A percentile compares a stretch with the other conserved stretches of the same genome.
These are phyloP conservation scores for Stegostoma tigrinum DNA, from an alignment of 2,113 vertebrate genomes.

Conservation along the genomic window DNA sequence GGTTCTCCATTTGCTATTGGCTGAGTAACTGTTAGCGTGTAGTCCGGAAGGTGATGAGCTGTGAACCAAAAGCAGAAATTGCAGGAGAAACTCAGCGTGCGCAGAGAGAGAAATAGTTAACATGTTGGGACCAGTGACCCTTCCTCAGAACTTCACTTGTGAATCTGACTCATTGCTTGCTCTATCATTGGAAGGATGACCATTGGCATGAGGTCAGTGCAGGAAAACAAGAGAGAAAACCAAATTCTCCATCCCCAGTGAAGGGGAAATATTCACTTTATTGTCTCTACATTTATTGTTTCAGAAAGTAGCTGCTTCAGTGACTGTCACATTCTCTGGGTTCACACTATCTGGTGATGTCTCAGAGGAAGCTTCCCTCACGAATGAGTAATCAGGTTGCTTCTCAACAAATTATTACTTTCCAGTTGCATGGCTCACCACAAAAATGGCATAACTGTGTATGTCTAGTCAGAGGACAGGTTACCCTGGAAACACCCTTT, in stretches of 20 bases:
- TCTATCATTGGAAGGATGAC: background rate
- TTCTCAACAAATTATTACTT: background rate
- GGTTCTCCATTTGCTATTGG: no score
- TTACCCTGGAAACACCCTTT: constrained; percentile 4
- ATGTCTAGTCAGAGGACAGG: constrained; percentile 18
- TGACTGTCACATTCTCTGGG: background rate
- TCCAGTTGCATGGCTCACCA: background rate
- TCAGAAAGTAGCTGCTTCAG: background rate
- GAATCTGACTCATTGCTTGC: no score
- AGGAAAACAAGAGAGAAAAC: background rate
- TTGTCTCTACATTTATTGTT: background rate
- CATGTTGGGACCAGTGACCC: no score
- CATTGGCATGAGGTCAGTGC: background rate
- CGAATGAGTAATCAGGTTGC: background rate
- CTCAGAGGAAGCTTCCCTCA: background rate
- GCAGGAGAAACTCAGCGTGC: no score
- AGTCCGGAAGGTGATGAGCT: no score
- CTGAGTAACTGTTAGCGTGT: background rate
- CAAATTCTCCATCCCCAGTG: background rate
- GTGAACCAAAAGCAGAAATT: background rate
- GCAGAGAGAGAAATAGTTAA: no score
- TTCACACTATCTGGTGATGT: background rate
- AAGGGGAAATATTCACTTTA: background rate
- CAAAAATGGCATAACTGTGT: background rate
- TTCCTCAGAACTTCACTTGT: no score